Evolutionary conservation across 2,888 invertebrate genomes (phyloP).

Genomic region (Endotricha flammealis): DNA sequence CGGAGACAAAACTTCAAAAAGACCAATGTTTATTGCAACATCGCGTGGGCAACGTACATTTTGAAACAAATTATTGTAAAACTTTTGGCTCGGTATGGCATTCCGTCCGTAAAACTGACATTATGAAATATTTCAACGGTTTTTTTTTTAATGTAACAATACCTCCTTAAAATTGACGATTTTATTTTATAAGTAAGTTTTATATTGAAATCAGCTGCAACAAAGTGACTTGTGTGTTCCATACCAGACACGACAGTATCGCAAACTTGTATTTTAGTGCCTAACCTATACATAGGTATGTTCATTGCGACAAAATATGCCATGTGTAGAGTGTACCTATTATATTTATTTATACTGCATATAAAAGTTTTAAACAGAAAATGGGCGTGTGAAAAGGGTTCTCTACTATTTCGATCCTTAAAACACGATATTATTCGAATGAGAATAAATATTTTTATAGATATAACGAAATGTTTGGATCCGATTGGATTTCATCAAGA

Average conservation of each 20-base stretch:
- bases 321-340: no score
- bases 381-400: slow-evolving; percentile 1
- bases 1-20: neutral
- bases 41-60: neutral
- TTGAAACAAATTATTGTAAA: neutral
- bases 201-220: no score
- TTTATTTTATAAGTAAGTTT: no score
- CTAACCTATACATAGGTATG: no score
- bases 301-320: no score
- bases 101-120: neutral
- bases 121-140: slow-evolving; percentile 5
- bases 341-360: slow-evolving; percentile 7
- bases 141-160: no score
- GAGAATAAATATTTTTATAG: slow-evolving; percentile 49
- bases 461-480: slow-evolving; percentile 36
- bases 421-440: slow-evolving; percentile 38
- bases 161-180: no score
- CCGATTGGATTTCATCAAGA: slow-evolving; percentile 36
- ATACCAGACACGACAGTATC: no score
- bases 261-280: no score
- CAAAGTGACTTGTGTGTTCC: no score
- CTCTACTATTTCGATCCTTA: slow-evolving; percentile 16
- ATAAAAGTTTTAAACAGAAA: neutral
- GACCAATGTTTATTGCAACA: neutral
- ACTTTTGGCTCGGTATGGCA: neutral